phyloP scores from a whole-genome alignment of 2,797 vertebrate species.

The Eulemur mongoz region DNA sequence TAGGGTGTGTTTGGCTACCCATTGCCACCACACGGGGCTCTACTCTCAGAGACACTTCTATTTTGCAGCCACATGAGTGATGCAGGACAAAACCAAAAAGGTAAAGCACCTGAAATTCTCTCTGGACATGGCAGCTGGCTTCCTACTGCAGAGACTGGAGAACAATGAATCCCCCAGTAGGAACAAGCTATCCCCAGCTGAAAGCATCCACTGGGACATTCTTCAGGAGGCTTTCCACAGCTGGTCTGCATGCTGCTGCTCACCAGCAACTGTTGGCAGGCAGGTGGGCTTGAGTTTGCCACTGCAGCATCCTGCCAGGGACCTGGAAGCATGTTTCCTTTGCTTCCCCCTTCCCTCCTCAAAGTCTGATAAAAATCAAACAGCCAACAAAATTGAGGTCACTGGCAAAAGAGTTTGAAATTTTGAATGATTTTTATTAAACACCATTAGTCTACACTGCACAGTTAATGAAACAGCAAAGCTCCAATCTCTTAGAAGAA shows the following conservation, averaged over 20 bases:
- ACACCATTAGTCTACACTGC: conserved; percentile 77
- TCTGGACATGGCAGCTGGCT: not conserved
- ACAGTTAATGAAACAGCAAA: conserved; percentile 80
- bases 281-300: not conserved
- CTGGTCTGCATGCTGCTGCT: not conserved
- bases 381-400: conserved; percentile 65
- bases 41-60: not conserved
- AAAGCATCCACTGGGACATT: not conserved
- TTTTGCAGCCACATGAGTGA: not conserved
- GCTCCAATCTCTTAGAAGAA: conserved; percentile 73
- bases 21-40: not conserved
- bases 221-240: not conserved
- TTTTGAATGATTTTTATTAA: conserved; percentile 80
- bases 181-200: not conserved
- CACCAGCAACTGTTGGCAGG: not conserved
- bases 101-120: not conserved
- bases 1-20: not conserved
- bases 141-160: not conserved
- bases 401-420: conserved; percentile 74
- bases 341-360: conserved; percentile 39
- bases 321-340: not conserved
- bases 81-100: not conserved
- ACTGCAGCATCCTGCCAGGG: not conserved
- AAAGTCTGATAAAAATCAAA: conserved; percentile 55
- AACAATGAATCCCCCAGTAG: not conserved